Percentiles rank a stretch among this genome's conserved stretches.
phyloP scores from a whole-genome alignment of 1,140 invertebrate genomes.

The Drosophila repleta region DNA sequence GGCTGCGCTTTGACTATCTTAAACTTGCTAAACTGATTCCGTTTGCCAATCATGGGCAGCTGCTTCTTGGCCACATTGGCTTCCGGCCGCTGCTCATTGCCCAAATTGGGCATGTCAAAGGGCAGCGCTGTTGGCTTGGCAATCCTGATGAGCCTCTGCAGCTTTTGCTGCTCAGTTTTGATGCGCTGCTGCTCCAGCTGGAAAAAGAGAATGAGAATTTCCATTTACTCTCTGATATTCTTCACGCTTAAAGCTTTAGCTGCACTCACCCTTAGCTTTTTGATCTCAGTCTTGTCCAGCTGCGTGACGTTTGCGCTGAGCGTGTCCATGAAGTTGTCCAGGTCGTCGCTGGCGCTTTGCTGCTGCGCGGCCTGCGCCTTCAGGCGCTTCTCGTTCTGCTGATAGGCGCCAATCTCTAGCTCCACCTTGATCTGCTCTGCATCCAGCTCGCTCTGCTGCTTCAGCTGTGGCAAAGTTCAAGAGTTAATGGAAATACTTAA shows the following conservation, averaged over 20 bases:
- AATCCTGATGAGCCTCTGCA: slow-evolving; percentile 90
- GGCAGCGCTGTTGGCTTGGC: slow-evolving; percentile 89
- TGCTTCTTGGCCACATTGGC: slow-evolving; percentile 46
- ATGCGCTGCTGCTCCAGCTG: slow-evolving; percentile 88
- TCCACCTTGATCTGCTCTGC: slow-evolving; percentile 87
- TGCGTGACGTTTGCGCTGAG: slow-evolving; percentile 83
- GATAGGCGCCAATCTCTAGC: slow-evolving; percentile 85
- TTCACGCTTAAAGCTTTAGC: not conserved
- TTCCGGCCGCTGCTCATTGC: not conserved
- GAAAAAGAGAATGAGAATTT: not conserved
- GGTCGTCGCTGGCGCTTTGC: slow-evolving; percentile 83
- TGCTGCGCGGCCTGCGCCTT: slow-evolving; percentile 85
- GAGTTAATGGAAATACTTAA: not conserved
- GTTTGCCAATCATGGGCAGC: slow-evolving; percentile 78
- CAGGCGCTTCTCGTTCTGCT: slow-evolving; percentile 68
- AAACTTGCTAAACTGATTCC: slow-evolving; percentile 82
- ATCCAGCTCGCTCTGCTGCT: slow-evolving; percentile 87
- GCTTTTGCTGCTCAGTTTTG: slow-evolving; percentile 88
- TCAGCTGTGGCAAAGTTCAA: slow-evolving; percentile 84
- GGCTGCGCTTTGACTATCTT: slow-evolving; percentile 57
- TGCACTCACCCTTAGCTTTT: slow-evolving; percentile 84
- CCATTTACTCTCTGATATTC: not conserved
- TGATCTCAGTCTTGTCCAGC: slow-evolving; percentile 85
- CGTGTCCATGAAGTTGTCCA: slow-evolving; percentile 91
- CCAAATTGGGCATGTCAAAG: slow-evolving; percentile 4